Evolutionary conservation across 2,113 vertebrate species (phyloP).

Genomic region (Amblyornis subalaris): DNA sequence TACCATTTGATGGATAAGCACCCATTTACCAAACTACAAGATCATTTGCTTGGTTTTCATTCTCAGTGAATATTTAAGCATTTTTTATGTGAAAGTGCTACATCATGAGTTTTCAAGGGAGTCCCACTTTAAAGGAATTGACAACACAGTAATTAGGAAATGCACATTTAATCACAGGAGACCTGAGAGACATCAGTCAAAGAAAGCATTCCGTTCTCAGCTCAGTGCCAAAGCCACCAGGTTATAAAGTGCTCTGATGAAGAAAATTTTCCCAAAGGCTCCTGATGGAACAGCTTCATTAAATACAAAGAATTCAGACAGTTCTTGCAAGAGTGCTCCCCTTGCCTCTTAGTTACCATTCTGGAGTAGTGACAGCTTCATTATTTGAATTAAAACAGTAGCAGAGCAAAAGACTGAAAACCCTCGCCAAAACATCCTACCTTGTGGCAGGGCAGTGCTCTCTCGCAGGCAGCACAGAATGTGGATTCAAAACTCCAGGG

Average conservation of each 20-base stretch:
- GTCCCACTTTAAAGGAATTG: neutral
- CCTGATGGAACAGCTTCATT: neutral
- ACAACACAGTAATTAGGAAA: neutral
- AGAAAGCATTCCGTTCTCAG: neutral
- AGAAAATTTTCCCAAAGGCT: constrained; percentile 5
- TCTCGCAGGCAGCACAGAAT: neutral
- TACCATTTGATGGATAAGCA: neutral
- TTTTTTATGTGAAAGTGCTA: rapidly evolving
- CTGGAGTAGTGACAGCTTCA: neutral
- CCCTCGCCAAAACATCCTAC: neutral
- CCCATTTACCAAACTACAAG: neutral
- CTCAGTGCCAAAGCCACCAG: neutral
- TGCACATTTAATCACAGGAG: neutral
- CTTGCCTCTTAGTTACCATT: neutral
- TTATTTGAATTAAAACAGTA: neutral
- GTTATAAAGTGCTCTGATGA: neutral
- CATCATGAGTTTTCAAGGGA: neutral
- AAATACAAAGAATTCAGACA: neutral
- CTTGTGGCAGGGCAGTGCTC: neutral
- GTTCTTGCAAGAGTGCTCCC: neutral
- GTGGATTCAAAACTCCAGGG: neutral
- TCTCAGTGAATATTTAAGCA: neutral
- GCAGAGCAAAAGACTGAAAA: neutral
- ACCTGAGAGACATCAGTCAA: neutral
- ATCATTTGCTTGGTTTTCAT: neutral